Percentiles rank a stretch among this genome's conserved stretches.
Conservation (phyloP, 1,140 invertebrate genomes). For the Philaenus spumarius region DNA sequence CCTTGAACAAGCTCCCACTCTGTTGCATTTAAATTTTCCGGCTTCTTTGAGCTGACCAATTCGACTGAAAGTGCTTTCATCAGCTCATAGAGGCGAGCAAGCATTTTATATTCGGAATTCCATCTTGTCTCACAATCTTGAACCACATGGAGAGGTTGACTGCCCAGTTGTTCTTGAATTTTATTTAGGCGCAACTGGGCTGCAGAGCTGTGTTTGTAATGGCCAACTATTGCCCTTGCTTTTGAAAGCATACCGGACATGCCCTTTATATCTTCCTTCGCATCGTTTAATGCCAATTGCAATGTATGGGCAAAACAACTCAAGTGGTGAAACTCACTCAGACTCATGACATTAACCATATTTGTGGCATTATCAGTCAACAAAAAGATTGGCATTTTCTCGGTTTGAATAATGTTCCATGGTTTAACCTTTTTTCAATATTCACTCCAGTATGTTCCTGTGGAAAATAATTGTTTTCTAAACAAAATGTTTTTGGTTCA, state of each 20-base stretch:
- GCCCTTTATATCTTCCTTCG: conserved; percentile 10
- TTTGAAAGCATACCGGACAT: neutral
- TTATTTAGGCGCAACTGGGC: neutral
- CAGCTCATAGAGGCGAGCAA: conserved; percentile 3
- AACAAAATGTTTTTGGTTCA: no score
- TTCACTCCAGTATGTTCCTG: no score
- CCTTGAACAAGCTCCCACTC: conserved; percentile 2
- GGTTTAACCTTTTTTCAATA: no score
- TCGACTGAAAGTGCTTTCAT: neutral
- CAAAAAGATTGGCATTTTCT: conserved; percentile 17
- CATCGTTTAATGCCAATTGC: conserved; percentile 17
- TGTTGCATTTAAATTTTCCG: neutral
- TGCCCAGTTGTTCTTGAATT: conserved; percentile 5
- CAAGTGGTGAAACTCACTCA: conserved; percentile 19
- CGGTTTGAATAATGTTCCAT: conserved; percentile 27
- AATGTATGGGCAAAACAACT: conserved; percentile 25
- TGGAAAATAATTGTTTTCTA: no score
- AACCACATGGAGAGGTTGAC: conserved; percentile 4
- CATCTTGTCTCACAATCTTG: conserved; percentile 10
- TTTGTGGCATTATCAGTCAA: conserved; percentile 28
- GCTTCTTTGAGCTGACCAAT: neutral
- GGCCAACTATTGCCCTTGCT: conserved; percentile 11
- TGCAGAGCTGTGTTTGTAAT: conserved; percentile 7
- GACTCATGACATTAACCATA: conserved; percentile 18
- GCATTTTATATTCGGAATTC: conserved; percentile 12